Percentiles rank a stretch among this genome's conserved stretches.
Evolutionary conservation across 2,888 invertebrate species (phyloP).

Genomic region (Chymomyza fuscimana): DNA sequence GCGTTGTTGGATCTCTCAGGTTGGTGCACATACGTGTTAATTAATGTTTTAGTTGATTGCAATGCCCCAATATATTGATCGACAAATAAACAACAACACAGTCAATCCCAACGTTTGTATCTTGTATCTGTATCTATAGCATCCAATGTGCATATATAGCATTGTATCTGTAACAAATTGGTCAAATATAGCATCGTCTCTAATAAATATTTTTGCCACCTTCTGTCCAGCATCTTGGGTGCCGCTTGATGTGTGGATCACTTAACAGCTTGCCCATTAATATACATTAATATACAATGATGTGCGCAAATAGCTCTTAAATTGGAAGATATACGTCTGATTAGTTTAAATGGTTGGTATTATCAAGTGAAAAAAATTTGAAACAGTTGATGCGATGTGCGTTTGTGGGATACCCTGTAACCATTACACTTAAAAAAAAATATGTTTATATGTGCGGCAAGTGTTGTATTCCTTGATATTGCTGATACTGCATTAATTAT

Average conservation of each 20-base stretch:
- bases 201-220: neutral
- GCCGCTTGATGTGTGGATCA: constrained; percentile 34
- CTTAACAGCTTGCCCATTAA: constrained; percentile 59
- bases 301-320: constrained; percentile 47
- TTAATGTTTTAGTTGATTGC: neutral
- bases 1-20: neutral
- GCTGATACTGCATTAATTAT: too few relatives aligned
- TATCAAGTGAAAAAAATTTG: neutral
- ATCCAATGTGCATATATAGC: constrained; percentile 5
- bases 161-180: constrained; percentile 44
- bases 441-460: too few relatives aligned
- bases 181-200: constrained; percentile 36
- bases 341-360: constrained; percentile 35
- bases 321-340: constrained; percentile 64
- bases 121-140: neutral
- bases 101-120: neutral
- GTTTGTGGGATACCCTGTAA: too few relatives aligned
- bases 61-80: constrained; percentile 1
- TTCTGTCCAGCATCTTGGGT: too few relatives aligned
- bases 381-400: too few relatives aligned
- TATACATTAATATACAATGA: constrained; percentile 60
- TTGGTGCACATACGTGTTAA: neutral
- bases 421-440: too few relatives aligned
- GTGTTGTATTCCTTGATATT: too few relatives aligned
- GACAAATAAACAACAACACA: constrained; percentile 7